Evolutionary conservation across 1,140 invertebrate genomes (phyloP), one percentile per base, ranked within the genome.

Genomic region (Hycleus phaleratus): DNA sequence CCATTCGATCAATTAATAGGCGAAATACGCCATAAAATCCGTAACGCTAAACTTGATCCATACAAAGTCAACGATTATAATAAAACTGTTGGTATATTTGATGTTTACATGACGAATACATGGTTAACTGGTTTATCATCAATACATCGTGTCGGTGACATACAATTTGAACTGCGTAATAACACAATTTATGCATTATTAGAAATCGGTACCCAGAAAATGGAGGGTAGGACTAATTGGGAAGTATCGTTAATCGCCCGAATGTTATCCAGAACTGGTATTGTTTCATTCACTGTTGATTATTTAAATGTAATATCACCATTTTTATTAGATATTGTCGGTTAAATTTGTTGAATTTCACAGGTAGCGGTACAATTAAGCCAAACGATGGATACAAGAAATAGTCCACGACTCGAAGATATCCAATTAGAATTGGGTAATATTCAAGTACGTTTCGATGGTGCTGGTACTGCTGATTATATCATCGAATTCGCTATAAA

Each of bases 381-480:
- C 59, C 89, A 92, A 69, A 79, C 86, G 0, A 72, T 91, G 49
- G 88, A 93, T 67, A 86, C 85, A 0, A 77, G 88, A 46, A 83
- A 89, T 58, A 81, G 78, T 10, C 83, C 87, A 1, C 73, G 77
- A 57, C 79, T 91, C 7, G 82, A 85, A 65, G 82, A 87, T 51
- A 74, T 92, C 8, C 81, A 91, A 64, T 73, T 93, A 10, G 86
- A 88, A 73, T 70, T 93, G 62, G 90, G 90, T 11, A 91, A 91
- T 68, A 90, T 92, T 61, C 88, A 90, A 73, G 77, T 88, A 39
- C 72, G 84, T 38, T 82, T 81, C 65, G 78, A 91, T 62, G 90
- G 90, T 3, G 84, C 87, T 0, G 89, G 90, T 39, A 90, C 88
- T 0, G 45, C 89, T 10, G 90, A 93, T 73, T 92, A 91, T 69